Base-by-base conservation (phyloP, 2,888 invertebrate species). In the Stictocephala bisonia region DNA sequence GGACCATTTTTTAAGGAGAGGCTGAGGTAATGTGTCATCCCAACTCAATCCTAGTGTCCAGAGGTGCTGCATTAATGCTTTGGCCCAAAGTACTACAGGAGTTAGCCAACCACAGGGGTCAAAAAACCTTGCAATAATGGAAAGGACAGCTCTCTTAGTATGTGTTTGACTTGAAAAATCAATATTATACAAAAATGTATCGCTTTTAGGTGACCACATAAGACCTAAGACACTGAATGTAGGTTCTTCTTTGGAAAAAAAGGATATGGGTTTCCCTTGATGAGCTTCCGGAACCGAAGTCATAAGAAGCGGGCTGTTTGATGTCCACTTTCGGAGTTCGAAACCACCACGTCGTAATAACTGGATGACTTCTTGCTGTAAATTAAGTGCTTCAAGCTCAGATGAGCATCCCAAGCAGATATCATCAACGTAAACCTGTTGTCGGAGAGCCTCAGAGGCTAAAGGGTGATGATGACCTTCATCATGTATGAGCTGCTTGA, bases 91-190 rank as follows among this genome's bases (percentile, higher is more conserved):
- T 0, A 74, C 35, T 0, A 51, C 53, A n/a, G 76, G 78, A 3
- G 71, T 41, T 3, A 76, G 22, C 15, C 56, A 71, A 0, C 78
- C 77, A 18, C 74, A 9, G 0, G 79, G 77, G 31, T 78, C 78
- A 68, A 72, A 79, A 50, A 79, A 50, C 0, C 71, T 41, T 0
- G 78, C 76, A 4, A 78, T 74, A 4, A 68, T 48, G 1, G 78
- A 78, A 2, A 78, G 60, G 41, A 79, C 51, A 13, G 66, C n/a
- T 7, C 78, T 69, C 53, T 79, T 79, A 2, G 79, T 79, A 0
- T 44, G 22, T 3, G n/a, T n/a, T 0, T 13, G 6, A 13, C 44
- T 13, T 20, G 74, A 48, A 4, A 13, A 6, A 20, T 60, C 40
- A 13, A 74, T 66, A 18, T 40, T 48, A 29, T 76, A 77, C 13